Percentiles rank a stretch among this genome's conserved stretches.
Conservation (phyloP, 2,797 vertebrate genomes). For the Kryptolebias ocellatus region DNA sequence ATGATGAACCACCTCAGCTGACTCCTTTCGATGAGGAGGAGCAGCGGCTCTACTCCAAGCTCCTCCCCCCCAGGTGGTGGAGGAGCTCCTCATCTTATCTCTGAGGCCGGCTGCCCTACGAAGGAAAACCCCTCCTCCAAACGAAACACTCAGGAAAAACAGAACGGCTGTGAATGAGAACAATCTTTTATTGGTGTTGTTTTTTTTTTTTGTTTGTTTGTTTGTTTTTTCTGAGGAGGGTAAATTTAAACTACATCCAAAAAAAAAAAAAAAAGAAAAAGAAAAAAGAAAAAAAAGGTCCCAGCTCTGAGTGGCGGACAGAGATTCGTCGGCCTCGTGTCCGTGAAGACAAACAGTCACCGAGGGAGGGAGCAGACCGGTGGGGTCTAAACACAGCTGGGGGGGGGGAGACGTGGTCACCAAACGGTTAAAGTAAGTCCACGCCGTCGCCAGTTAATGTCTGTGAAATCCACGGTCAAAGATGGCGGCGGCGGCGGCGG, state of each 20-base stretch:
- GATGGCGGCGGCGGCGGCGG: conserved; percentile 48
- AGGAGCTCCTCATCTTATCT: too few relatives aligned
- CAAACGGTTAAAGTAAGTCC: conserved; percentile 53
- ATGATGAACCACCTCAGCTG: too few relatives aligned
- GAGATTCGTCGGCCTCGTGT: too few relatives aligned
- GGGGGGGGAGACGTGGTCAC: conserved; percentile 41
- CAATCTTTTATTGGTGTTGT: conserved; percentile 79
- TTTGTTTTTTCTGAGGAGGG: conserved; percentile 24
- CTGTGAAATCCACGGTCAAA: conserved; percentile 54
- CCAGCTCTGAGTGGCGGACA: conserved; percentile 60
- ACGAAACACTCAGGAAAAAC: conserved; percentile 31
- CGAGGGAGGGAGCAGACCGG: too few relatives aligned
- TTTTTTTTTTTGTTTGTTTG: conserved; percentile 8
- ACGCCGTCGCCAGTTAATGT: conserved; percentile 45
- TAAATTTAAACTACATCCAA: conserved; percentile 78
- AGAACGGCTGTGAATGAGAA: conserved; percentile 66
- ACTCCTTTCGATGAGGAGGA: too few relatives aligned
- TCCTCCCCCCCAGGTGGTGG: too few relatives aligned
- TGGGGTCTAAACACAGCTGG: too few relatives aligned
- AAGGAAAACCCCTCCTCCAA: too few relatives aligned
- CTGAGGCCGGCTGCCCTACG: too few relatives aligned
- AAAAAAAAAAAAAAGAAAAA: conserved; percentile 62
- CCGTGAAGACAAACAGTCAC: too few relatives aligned
- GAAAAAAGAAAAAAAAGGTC: too few relatives aligned
- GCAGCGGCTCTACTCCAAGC: too few relatives aligned